phyloP scores from a whole-genome alignment of 2,888 invertebrate genomes.

The Nematopogon swammerdamellus region DNA sequence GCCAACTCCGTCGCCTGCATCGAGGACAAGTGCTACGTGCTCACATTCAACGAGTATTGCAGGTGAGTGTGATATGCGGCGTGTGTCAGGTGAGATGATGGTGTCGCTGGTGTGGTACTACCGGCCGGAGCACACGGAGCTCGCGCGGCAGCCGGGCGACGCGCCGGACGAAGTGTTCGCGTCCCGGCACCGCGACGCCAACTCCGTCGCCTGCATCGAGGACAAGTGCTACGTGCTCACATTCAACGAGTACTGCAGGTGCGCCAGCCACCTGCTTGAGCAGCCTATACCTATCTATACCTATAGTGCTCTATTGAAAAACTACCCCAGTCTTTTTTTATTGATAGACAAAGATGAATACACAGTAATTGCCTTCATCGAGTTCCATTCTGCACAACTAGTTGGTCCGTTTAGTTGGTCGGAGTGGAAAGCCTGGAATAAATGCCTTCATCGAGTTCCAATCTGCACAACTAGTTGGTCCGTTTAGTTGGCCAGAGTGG shows the following conservation, averaged over 20 bases:
- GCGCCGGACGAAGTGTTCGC: slow-evolving; percentile 93
- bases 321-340: too few relatives aligned
- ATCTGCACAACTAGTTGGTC: too few relatives aligned
- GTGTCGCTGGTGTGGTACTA: slow-evolving; percentile 97
- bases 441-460: too few relatives aligned
- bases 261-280: too few relatives aligned
- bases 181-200: slow-evolving; percentile 91
- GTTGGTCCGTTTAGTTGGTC: too few relatives aligned
- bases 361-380: too few relatives aligned
- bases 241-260: slow-evolving; percentile 97
- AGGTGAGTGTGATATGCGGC: neutral
- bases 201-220: slow-evolving; percentile 96
- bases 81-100: slow-evolving; percentile 89
- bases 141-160: slow-evolving; percentile 75
- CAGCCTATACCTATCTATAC: too few relatives aligned
- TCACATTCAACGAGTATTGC: slow-evolving; percentile 85
- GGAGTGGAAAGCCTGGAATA: too few relatives aligned
- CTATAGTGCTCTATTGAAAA: too few relatives aligned
- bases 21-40: slow-evolving; percentile 95
- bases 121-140: slow-evolving; percentile 94
- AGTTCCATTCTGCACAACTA: too few relatives aligned
- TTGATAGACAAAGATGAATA: too few relatives aligned
- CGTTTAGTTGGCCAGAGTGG: too few relatives aligned
- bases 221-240: slow-evolving; percentile 97
- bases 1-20: slow-evolving; percentile 96